Conservation (phyloP, 2,888 invertebrate genomes). For the Pristionchus japonicus region DNA sequence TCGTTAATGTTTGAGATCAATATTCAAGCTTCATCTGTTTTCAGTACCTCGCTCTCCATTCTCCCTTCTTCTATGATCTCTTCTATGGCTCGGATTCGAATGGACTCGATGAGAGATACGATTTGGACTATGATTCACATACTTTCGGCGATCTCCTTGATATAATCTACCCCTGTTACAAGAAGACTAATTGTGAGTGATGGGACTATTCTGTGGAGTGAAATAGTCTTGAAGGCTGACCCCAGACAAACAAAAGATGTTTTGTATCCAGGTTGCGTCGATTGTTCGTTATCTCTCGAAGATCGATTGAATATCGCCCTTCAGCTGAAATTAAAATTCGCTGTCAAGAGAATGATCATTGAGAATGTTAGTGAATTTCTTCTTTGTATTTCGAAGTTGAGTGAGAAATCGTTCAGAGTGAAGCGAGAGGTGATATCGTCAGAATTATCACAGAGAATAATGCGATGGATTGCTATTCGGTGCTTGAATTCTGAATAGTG, state of each 20-base stretch:
- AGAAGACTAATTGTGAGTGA: background rate
- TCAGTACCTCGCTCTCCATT: background rate
- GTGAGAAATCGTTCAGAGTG: background rate
- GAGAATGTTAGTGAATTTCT: background rate
- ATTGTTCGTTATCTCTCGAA: background rate
- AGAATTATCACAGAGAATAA: background rate
- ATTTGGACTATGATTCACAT: background rate
- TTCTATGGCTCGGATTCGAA: background rate
- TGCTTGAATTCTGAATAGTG: background rate
- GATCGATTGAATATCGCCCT: background rate
- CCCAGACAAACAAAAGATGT: background rate
- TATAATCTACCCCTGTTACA: background rate
- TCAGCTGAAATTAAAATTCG: background rate
- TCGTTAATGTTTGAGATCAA: background rate
- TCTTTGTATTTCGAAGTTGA: background rate
- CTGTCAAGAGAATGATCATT: background rate
- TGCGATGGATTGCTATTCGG: background rate
- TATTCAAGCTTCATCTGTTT: background rate
- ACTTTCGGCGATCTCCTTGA: background rate
- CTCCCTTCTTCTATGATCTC: background rate
- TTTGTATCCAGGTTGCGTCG: background rate
- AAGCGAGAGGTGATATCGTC: background rate
- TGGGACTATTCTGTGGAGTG: too few relatives aligned
- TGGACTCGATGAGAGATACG: background rate
- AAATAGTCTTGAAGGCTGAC: too few relatives aligned